Base-by-base conservation (phyloP, 1,140 invertebrate genomes). In the Batillaria attramentaria region DNA sequence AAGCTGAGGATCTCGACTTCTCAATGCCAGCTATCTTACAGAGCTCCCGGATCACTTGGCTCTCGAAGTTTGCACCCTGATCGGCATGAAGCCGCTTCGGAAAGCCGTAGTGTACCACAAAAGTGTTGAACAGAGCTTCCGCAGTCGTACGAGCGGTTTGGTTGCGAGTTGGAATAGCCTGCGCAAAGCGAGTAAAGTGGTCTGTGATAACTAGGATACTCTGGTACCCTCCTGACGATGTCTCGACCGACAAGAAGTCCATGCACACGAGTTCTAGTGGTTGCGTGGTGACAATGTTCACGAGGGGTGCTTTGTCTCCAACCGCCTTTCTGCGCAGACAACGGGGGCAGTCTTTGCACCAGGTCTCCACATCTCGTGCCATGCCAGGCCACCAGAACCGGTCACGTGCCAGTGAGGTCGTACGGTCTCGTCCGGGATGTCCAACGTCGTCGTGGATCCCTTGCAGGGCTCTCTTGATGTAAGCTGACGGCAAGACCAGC, bases 11-110 rank as follows among this genome's bases (percentile, higher is more conserved):
- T n/a, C n/a, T 62, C 31, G 10, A 62, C 10, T 16, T 10, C 31
- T 62, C n/a, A 24, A 28, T 31, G 8, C 3, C 73, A 20, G 3
- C 54, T 5, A 76, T 13, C 28, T 37, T 3, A 28, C 74, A 77
- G 3, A 77, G 41, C 31, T 77, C 74, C 46, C 43, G 39, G 33
- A 77, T 77, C 10, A 77, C 20, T 13, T 41, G 35, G 42, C 39
- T 70, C 41, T 83, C 79, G 39, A 83, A 83, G 62, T 78, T 80
- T 2, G 28, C 46, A 24, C 82, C 82, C 39, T 83, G 76, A 65
- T 83, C 82, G 1, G 60, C 43, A 66, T 79, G 79, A 2, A 83
- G 31, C 16, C 75, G n/a, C 33, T 42, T 20, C 0, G 81, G 78
- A 8, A 83, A 65, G 0, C 78, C 81, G 37, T 83, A 80, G 57